Percentiles rank a stretch among this genome's conserved stretches.
These are phyloP conservation scores for Pithys albifrons DNA, from an alignment of 2,113 vertebrate genomes.

Conservation along the genomic window DNA sequence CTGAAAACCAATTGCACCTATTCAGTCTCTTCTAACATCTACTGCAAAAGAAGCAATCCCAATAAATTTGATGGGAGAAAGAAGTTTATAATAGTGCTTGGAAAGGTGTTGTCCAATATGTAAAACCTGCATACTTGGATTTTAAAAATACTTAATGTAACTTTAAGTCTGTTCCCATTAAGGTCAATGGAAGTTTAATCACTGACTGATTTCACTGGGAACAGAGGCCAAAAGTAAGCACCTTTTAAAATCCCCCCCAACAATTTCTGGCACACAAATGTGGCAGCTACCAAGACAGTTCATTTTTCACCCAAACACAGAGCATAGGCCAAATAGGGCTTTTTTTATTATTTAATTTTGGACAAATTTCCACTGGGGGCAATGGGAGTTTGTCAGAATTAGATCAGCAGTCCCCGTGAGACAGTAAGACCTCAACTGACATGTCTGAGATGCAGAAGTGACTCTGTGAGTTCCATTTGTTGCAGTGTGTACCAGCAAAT, in stretches of 20 bases:
- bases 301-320: conserved; percentile 20
- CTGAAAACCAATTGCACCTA: background rate
- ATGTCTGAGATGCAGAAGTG: background rate
- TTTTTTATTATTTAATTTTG: background rate
- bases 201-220: conserved; percentile 34
- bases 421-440: background rate
- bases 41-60: background rate
- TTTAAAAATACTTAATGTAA: background rate
- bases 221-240: conserved; percentile 44
- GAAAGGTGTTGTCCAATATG: background rate
- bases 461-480: background rate
- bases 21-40: background rate
- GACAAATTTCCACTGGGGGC: background rate
- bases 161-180: conserved; percentile 25
- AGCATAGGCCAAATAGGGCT: background rate
- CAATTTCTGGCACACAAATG: conserved; percentile 31
- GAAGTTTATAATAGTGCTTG: background rate
- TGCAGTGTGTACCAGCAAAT: background rate
- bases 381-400: background rate
- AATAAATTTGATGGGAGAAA: background rate
- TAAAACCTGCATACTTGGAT: conserved; percentile 17
- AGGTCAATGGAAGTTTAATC: conserved; percentile 53
- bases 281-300: conserved; percentile 35
- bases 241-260: conserved; percentile 36
- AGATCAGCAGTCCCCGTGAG: background rate